phyloP scores from a whole-genome alignment of 2,888 invertebrate species.

The Cerceris ruficornis region DNA sequence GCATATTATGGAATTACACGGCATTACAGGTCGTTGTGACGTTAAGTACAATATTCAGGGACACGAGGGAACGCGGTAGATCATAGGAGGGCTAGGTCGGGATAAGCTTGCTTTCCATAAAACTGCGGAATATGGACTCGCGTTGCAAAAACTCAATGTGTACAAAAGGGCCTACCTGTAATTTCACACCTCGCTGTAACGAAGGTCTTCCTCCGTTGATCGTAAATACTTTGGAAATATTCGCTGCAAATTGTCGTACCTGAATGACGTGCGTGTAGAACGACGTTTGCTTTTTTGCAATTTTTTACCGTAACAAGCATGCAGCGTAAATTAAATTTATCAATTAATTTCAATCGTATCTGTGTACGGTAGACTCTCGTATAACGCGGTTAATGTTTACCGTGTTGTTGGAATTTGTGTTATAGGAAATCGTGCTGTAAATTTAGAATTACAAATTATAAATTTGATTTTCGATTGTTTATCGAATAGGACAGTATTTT shows the following conservation, averaged over 20 bases:
- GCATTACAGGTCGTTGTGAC: slow-evolving; percentile 55
- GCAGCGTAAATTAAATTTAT: too few species aligned
- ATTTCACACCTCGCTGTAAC: slow-evolving; percentile 35
- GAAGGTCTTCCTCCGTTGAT: slow-evolving; percentile 25
- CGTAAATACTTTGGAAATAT: slow-evolving; percentile 33
- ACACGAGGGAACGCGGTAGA: slow-evolving; percentile 51
- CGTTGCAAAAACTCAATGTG: slow-evolving; percentile 25
- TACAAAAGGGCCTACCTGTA: slow-evolving; percentile 34
- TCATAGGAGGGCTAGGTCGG: slow-evolving; percentile 30
- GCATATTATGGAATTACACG: slow-evolving; percentile 59
- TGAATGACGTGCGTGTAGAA: background rate
- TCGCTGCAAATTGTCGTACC: background rate
- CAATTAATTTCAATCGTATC: too few species aligned
- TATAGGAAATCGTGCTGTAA: background rate
- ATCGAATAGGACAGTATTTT: too few species aligned
- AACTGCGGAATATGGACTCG: slow-evolving; percentile 42
- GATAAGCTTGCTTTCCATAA: slow-evolving; percentile 34
- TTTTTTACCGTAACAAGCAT: background rate
- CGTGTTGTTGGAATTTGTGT: too few species aligned
- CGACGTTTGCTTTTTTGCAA: background rate
- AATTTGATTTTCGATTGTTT: too few species aligned
- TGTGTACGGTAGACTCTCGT: too few species aligned
- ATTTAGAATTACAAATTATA: too few species aligned
- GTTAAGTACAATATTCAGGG: slow-evolving; percentile 59
- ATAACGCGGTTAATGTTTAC: too few species aligned